phyloP scores from a whole-genome alignment of 2,888 invertebrate genomes.

The Notodonta ziczac region DNA sequence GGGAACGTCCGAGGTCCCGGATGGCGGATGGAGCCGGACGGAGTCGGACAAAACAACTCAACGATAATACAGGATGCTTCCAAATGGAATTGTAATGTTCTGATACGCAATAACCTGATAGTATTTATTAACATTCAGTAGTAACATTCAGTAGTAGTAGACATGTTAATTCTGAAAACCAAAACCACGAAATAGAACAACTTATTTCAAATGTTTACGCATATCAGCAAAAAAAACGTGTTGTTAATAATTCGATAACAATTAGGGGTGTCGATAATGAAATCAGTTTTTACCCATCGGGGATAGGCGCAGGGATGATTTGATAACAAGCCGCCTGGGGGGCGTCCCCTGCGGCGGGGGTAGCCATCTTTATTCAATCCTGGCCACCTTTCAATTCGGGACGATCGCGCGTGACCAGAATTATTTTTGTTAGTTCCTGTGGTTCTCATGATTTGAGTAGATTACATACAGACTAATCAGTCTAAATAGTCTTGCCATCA shows the following conservation, averaged over 20 bases:
- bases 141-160: too few relatives aligned
- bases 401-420: conserved; percentile 56
- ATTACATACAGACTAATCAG: not conserved
- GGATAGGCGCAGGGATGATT: conserved; percentile 35
- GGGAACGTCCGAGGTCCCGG: conserved; percentile 20
- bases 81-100: not conserved
- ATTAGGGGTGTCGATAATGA: conserved; percentile 40
- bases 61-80: conserved; percentile 1
- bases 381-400: conserved; percentile 67
- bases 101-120: too few relatives aligned
- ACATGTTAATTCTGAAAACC: too few relatives aligned
- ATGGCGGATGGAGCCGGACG: not conserved
- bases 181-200: too few relatives aligned
- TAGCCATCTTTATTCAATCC: conserved; percentile 72
- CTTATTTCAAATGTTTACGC: too few relatives aligned
- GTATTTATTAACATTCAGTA: too few relatives aligned
- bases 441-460: conserved; percentile 24
- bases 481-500: too few relatives aligned
- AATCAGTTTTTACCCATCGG: conserved; percentile 50
- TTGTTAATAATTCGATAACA: conserved; percentile 17
- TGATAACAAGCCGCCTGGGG: conserved; percentile 35
- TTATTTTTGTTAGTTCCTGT: conserved; percentile 23
- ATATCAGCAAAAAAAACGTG: not conserved
- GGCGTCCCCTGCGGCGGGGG: conserved; percentile 12
- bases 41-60: conserved; percentile 17